A percentile compares a stretch with the other conserved stretches of the same genome.
These are phyloP conservation scores for Olivierus martensii DNA, from an alignment of 1,140 invertebrate species.

Conservation along the genomic window DNA sequence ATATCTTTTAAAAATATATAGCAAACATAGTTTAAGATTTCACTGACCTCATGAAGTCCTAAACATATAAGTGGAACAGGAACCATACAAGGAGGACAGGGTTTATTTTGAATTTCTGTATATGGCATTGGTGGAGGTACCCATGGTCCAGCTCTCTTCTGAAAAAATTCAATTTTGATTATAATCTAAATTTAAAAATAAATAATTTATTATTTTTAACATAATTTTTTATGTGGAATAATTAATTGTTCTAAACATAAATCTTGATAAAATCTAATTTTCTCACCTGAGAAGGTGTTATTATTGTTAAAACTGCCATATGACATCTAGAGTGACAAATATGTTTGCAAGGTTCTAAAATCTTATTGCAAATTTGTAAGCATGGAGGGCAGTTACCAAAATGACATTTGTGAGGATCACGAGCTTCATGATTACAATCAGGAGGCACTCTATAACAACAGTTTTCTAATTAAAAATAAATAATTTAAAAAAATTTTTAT, in stretches of 20 bases:
- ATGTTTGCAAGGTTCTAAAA: slow-evolving; percentile 49
- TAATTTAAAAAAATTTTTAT: no score
- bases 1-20: no score
- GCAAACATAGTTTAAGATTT: not conserved
- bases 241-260: no score
- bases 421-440: slow-evolving; percentile 58
- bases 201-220: no score
- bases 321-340: slow-evolving; percentile 62
- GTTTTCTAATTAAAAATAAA: not conserved
- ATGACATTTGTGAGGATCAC: slow-evolving; percentile 66
- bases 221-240: no score
- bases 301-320: slow-evolving; percentile 50
- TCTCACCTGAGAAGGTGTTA: slow-evolving; percentile 34
- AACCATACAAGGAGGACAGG: slow-evolving; percentile 43
- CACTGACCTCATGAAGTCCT: slow-evolving; percentile 55
- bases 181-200: no score
- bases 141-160: slow-evolving; percentile 55
- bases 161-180: no score
- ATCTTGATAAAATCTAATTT: no score
- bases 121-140: slow-evolving; percentile 36
- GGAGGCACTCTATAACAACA: slow-evolving; percentile 42
- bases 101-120: slow-evolving; percentile 44
- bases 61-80: slow-evolving; percentile 58
- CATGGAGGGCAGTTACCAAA: slow-evolving; percentile 76
- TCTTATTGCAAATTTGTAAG: slow-evolving; percentile 50